Conservation (phyloP, 2,797 vertebrate genomes). For the Pangasius macronema region DNA sequence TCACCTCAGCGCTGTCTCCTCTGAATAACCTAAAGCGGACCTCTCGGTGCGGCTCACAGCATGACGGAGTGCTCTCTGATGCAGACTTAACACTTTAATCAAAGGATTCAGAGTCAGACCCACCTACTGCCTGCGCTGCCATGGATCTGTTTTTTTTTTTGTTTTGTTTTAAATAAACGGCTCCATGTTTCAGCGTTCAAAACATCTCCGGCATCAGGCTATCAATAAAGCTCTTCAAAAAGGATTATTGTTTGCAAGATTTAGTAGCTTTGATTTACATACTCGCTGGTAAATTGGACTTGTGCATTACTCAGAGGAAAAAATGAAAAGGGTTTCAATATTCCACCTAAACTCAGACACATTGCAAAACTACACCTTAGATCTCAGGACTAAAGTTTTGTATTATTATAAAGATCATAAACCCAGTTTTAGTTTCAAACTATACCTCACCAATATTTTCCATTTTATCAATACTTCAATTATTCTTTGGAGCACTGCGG, state of each 20-base stretch:
- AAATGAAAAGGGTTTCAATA: neutral
- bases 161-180: neutral
- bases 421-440: neutral
- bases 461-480: neutral
- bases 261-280: neutral
- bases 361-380: neutral
- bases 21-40: conserved; percentile 72
- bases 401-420: neutral
- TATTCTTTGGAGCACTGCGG: neutral
- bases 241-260: neutral
- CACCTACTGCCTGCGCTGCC: neutral
- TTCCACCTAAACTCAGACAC: neutral
- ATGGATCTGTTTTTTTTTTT: neutral
- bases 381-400: neutral
- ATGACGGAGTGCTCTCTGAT: conserved; percentile 66
- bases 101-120: conserved; percentile 10
- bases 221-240: conserved; percentile 33
- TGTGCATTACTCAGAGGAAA: neutral
- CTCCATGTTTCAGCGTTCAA: neutral
- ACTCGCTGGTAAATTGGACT: neutral
- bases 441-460: neutral
- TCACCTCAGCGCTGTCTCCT: conserved; percentile 63
- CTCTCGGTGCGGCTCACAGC: conserved; percentile 65
- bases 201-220: neutral
- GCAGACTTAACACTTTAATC: conserved; percentile 37